phyloP scores from a whole-genome alignment of 2,113 vertebrate genomes.

The Misgurnus mizolepis region DNA sequence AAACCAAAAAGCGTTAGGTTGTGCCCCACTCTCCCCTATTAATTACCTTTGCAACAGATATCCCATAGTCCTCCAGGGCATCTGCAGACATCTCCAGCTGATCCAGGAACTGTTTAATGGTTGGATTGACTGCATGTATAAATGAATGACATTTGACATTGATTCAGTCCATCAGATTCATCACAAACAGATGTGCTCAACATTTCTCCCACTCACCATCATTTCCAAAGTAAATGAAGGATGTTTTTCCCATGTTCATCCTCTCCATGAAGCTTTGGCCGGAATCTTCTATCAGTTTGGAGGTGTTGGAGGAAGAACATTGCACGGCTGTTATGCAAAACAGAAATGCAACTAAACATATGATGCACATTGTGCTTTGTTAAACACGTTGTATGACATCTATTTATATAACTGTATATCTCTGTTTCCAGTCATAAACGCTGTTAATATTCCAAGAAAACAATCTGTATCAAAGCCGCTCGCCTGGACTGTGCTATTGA shows the following conservation, averaged over 20 bases:
- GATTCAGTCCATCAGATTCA: neutral
- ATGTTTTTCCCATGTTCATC: constrained; percentile 68
- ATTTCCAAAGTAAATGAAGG: constrained; percentile 75
- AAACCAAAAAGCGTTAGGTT: too few relatives aligned
- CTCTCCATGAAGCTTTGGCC: constrained; percentile 63
- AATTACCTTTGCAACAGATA: constrained; percentile 86
- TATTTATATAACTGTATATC: neutral
- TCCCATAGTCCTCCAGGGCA: constrained; percentile 85
- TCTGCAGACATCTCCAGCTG: constrained; percentile 82
- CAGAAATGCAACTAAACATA: constrained; percentile 52
- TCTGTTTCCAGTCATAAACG: neutral
- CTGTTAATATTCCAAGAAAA: too few relatives aligned
- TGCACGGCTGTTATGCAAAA: constrained; percentile 51
- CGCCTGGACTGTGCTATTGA: neutral
- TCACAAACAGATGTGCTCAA: neutral
- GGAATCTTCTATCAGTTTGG: constrained; percentile 62
- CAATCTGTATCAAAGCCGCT: neutral
- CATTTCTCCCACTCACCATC: constrained; percentile 60
- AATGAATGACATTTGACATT: neutral
- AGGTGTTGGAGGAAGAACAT: constrained; percentile 53
- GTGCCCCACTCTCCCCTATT: neutral
- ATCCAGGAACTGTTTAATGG: constrained; percentile 78
- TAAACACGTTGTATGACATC: neutral
- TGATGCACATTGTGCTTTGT: constrained; percentile 36
- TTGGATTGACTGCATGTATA: constrained; percentile 74